These are phyloP conservation scores for Grammomys dolichurus DNA, from an alignment of 2,113 vertebrate genomes.

Conservation along the genomic window DNA sequence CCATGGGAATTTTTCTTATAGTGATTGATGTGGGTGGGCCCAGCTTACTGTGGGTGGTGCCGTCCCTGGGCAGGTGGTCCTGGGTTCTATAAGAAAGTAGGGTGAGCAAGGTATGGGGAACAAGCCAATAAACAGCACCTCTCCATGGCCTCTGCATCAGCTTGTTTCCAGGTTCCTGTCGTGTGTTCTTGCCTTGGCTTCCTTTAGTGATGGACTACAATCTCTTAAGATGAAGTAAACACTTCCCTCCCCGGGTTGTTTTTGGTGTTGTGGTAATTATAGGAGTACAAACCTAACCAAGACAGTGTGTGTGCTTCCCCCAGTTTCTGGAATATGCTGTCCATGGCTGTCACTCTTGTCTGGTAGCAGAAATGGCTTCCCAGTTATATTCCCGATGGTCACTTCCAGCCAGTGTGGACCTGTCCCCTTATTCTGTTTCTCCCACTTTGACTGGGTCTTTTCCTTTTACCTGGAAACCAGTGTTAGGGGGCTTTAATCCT, in stretches of 20 bases:
- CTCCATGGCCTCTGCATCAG: background rate
- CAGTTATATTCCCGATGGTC: background rate
- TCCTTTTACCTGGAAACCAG: background rate
- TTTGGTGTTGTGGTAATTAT: background rate
- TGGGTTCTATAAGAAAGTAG: background rate
- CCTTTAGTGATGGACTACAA: background rate
- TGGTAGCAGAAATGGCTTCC: background rate
- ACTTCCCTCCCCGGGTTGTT: background rate
- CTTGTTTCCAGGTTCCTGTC: background rate
- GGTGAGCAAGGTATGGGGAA: background rate
- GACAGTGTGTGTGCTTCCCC: background rate
- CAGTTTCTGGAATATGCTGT: accelerated
- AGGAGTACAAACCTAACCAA: background rate
- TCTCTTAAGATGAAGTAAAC: background rate
- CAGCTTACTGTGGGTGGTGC: background rate
- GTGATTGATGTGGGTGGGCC: background rate
- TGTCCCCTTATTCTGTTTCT: background rate
- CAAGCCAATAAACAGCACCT: background rate
- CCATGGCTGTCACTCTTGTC: background rate
- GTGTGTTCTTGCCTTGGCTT: background rate
- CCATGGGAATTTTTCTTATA: background rate
- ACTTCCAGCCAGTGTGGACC: accelerated
- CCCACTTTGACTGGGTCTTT: background rate
- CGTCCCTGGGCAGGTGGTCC: background rate
- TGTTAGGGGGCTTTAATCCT: background rate